Conservation (phyloP, 2,888 invertebrate species). For the Thumatha senex region DNA sequence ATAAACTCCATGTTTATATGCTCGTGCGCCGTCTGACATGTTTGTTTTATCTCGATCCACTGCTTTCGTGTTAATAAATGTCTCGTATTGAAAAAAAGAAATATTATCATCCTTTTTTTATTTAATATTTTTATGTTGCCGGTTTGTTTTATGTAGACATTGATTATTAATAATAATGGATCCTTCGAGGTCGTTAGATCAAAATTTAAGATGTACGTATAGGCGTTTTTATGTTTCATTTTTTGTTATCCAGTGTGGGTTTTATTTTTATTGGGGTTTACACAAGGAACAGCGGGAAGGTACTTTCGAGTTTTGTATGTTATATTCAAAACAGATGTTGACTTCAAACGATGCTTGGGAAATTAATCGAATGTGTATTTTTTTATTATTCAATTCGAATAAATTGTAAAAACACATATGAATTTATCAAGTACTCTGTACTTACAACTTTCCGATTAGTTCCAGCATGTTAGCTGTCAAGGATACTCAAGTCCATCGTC, state of each 20-base stretch:
- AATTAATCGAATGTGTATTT: conserved; percentile 73
- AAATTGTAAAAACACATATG: conserved; percentile 63
- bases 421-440: conserved; percentile 39
- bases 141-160: conserved; percentile 79
- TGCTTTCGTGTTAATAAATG: conserved; percentile 80
- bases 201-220: conserved; percentile 76
- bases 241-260: conserved; percentile 70
- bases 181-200: conserved; percentile 75
- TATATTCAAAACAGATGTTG: conserved; percentile 81
- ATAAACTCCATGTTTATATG: conserved; percentile 77
- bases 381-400: conserved; percentile 72
- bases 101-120: conserved; percentile 56
- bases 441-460: conserved; percentile 36
- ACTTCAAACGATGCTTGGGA: conserved; percentile 67
- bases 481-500: conserved; percentile 32
- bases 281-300: conserved; percentile 56
- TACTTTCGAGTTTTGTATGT: conserved; percentile 64
- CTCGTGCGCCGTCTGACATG: conserved; percentile 79
- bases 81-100: conserved; percentile 70
- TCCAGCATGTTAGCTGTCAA: conserved; percentile 36
- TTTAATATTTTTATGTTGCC: conserved; percentile 65
- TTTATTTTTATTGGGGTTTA: conserved; percentile 70
- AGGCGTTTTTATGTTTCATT: conserved; percentile 63
- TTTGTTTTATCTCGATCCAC: conserved; percentile 82
- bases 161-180: conserved; percentile 81